Base-by-base conservation (phyloP, 2,888 invertebrate genomes). In the Lysandra bellargus region DNA sequence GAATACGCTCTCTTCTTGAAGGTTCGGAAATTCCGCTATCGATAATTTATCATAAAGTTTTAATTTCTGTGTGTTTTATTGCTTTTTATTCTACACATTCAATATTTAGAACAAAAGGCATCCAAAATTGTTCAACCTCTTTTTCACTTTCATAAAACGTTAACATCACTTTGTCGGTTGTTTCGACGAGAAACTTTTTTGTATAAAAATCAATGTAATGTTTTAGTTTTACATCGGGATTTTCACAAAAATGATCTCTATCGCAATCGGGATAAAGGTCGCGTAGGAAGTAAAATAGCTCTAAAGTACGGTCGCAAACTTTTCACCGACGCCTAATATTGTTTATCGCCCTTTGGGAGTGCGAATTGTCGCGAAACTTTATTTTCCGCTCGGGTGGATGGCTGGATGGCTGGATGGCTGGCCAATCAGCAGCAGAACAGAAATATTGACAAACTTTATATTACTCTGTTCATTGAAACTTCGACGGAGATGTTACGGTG, bases 371-470 rank as follows among this genome's bases (percentile, higher is more conserved):
- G 85, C 81, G 82, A 83, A 90, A 91, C 87, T 91, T 91, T 91
- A 90, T 91, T 90, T 91, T 87, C 86, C 89, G 90, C 88, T 82
- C 85, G 88, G 89, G 82, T 86, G 88, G 83, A 80, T 87, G 84
- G 86, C 30, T 30, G 64, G 30, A 7, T 30, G 30, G 85, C 89
- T 87, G 84, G 86, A 23, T 30, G 64, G 30, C 23, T 30, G 30
- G 85, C 89, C 90, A 91, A 92, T 92, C 92, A 92, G 90, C 88
- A 85, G 85, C 84, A 88, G 85, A 86, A 86, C 88, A 89, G 87
- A 91, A 91, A 90, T 91, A 91, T 91, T 91, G 91, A 91, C 90
- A 90, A 92, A 91, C 89, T 92, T 91, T 91, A 86, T 91, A 90
- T 90, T 89, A 88, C 86, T 88, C 85, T 88, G 84, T 79, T 73